Base-by-base conservation (phyloP, 2,113 vertebrate genomes). In the Syrrhaptes paradoxus region DNA sequence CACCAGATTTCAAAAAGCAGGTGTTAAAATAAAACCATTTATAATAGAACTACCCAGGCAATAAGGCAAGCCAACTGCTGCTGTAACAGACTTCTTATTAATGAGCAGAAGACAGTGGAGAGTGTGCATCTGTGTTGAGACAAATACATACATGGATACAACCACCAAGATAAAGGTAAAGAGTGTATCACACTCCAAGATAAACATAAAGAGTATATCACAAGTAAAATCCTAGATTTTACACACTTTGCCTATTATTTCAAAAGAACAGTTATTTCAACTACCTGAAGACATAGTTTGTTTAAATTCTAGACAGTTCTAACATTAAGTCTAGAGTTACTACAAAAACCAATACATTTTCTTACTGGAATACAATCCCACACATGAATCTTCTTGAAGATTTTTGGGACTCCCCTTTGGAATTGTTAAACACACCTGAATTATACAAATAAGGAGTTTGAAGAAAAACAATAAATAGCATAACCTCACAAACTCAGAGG, bases 201-300 rank as follows among this genome's bases (percentile, higher is more conserved):
- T 24, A 83, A 75, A 38, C 1, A 1, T 17, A 3, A 11, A 19
- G 48, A 45, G 17, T 7, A 0, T 3, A 46, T 36, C 20, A 32
- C 22, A 63, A 85, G n/a, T 28, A 22, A 86, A 71, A 92, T 5
- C 19, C 38, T 13, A 11, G 4, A 41, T 59, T 75, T 89, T 34
- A 59, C 16, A n/a, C 12, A 34, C 24, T 78, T 55, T 17, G 13
- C 41, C 71, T 52, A 17, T 26, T 51, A 31, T 55, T 88, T 36
- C 48, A 73, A 78, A 90, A 55, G 17, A 74, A 76, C 8, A 7
- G 9, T 29, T 71, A 52, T 36, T 84, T 81, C 57, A 92, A 11
- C 24, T 38, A 68, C 10, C 21, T 43, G 66, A 78, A 66, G 14
- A 55, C 1, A 2, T 10, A 10, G 18, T 85, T 87, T 20, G n/a